These are phyloP conservation scores for Brachyptera putata DNA, from an alignment of 2,888 invertebrate genomes.

Conservation along the genomic window DNA sequence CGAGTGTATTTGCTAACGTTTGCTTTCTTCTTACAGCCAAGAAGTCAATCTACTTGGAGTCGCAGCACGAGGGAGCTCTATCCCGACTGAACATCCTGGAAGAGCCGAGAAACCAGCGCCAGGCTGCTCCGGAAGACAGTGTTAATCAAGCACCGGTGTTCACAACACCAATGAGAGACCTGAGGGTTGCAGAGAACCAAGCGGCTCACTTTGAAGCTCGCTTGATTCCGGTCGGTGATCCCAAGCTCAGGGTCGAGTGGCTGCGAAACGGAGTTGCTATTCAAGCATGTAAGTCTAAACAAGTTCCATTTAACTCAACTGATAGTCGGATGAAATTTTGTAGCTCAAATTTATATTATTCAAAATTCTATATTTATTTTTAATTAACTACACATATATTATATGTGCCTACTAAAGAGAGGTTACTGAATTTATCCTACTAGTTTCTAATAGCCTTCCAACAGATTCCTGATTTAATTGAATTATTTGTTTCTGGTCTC, in stretches of 20 bases:
- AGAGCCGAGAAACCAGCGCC: slow-evolving; percentile 69
- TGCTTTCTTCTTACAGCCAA: too few species aligned
- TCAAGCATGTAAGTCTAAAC: slow-evolving; percentile 66
- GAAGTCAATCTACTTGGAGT: slow-evolving; percentile 81
- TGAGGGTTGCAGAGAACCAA: slow-evolving; percentile 82
- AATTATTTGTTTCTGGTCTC: too few species aligned
- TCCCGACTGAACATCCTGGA: slow-evolving; percentile 77
- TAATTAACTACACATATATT: too few species aligned
- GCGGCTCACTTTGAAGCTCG: slow-evolving; percentile 92
- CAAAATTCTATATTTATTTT: too few species aligned
- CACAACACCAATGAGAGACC: slow-evolving; percentile 84
- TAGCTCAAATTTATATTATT: too few species aligned
- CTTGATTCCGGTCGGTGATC: slow-evolving; percentile 90
- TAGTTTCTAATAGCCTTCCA: too few species aligned
- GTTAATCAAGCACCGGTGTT: slow-evolving; percentile 88
- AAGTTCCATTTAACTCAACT: too few species aligned
- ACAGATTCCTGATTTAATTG: too few species aligned
- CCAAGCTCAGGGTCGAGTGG: slow-evolving; percentile 91
- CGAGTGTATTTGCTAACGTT: too few species aligned
- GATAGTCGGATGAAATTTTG: too few species aligned
- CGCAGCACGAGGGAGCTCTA: slow-evolving; percentile 83
- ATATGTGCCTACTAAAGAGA: too few species aligned
- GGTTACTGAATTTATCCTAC: too few species aligned
- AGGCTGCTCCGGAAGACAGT: slow-evolving; percentile 69
- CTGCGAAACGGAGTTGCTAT: slow-evolving; percentile 86